These are phyloP conservation scores for Oligia strigilis DNA, from an alignment of 2,888 invertebrate genomes.

Conservation along the genomic window DNA sequence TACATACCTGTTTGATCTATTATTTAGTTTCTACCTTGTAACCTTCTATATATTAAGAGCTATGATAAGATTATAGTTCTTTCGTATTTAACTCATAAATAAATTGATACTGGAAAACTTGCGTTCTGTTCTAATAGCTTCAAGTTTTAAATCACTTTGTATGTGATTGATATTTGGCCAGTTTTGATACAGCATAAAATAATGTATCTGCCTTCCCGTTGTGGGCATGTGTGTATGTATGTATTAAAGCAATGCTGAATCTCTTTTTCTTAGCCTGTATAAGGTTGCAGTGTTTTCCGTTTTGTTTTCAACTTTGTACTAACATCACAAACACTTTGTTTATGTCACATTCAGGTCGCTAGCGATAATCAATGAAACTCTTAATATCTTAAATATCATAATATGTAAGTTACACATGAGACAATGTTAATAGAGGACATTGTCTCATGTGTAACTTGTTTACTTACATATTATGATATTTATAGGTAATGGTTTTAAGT, in stretches of 20 bases:
- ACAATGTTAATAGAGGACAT: background rate
- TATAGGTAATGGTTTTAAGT: slow-evolving; percentile 29
- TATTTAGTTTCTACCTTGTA: slow-evolving; percentile 62
- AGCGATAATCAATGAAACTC: slow-evolving; percentile 6
- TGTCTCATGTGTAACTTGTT: slow-evolving; percentile 17
- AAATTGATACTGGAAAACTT: slow-evolving; percentile 36
- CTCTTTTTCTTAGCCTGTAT: slow-evolving; percentile 34
- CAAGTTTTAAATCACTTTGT: slow-evolving; percentile 34
- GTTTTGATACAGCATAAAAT: slow-evolving; percentile 42
- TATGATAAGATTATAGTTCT: slow-evolving; percentile 72
- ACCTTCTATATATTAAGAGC: slow-evolving; percentile 58
- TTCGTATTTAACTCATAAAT: slow-evolving; percentile 44
- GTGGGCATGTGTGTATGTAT: slow-evolving; percentile 43
- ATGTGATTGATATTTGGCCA: slow-evolving; percentile 54
- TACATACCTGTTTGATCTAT: slow-evolving; percentile 60
- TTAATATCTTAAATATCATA: background rate
- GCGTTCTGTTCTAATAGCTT: slow-evolving; percentile 54
- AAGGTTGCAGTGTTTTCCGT: slow-evolving; percentile 12
- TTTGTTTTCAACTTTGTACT: slow-evolving; percentile 8
- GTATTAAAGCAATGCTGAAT: slow-evolving; percentile 48
- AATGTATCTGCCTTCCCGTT: slow-evolving; percentile 47
- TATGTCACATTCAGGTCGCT: slow-evolving; percentile 9
- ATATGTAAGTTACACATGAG: no score
- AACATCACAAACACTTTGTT: background rate
- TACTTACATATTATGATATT: slow-evolving; percentile 47